Evolutionary conservation across 35 echinoderm and acorn worm genomes (phyloP).

Genomic region (Lytechinus pictus): DNA sequence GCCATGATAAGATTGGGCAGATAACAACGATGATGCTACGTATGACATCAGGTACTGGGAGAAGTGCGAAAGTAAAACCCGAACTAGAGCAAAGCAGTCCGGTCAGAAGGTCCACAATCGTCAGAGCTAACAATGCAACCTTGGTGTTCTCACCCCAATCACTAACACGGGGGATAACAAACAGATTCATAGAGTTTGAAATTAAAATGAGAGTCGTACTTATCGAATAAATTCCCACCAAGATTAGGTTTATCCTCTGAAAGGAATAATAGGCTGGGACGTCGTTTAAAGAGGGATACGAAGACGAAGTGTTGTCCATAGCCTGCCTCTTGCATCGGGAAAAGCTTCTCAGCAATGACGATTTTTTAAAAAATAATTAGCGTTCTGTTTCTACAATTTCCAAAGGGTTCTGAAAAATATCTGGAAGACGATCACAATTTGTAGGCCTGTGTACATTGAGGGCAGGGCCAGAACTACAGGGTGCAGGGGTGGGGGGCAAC

Average conservation of each 20-base stretch:
- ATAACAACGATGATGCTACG: neutral
- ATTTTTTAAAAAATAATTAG: neutral
- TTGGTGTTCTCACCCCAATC: conserved; percentile 27
- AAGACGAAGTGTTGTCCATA: neutral
- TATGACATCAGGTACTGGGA: neutral
- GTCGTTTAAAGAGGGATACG: neutral
- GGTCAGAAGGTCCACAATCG: neutral
- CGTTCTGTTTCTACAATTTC: too few species aligned
- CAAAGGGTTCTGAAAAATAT: too few species aligned
- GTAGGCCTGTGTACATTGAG: too few species aligned
- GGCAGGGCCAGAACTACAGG: too few species aligned
- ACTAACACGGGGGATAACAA: neutral
- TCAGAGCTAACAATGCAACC: neutral
- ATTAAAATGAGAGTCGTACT: neutral
- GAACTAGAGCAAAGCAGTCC: conserved; percentile 3
- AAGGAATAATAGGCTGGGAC: neutral
- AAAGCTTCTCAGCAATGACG: neutral
- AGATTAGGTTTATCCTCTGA: neutral
- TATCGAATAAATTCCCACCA: neutral
- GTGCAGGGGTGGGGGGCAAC: too few species aligned
- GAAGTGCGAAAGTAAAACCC: neutral
- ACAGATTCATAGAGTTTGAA: neutral
- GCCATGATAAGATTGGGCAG: neutral
- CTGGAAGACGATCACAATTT: too few species aligned
- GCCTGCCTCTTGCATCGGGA: neutral